Conservation (phyloP, 92 coral and sea anemone genomes). For the Pocillopora grandis region DNA sequence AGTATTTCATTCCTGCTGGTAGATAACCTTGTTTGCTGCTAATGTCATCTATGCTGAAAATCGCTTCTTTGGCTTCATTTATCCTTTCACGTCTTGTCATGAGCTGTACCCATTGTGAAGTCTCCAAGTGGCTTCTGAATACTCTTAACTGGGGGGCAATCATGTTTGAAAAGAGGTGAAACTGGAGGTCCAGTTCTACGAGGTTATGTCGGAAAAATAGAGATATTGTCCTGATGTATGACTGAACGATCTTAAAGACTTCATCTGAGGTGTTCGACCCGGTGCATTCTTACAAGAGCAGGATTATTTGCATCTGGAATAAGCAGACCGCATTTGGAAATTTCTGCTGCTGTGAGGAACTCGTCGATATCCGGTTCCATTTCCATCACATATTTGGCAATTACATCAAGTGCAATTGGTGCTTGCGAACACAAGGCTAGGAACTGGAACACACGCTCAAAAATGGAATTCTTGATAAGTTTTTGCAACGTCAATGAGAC, state of each 20-base stretch:
- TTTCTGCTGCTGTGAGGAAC: slow-evolving; percentile 10
- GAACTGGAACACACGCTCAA: not conserved
- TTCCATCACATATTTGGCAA: slow-evolving; percentile 15
- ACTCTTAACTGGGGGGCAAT: slow-evolving; percentile 12
- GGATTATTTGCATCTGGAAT: not conserved
- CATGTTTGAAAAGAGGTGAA: slow-evolving; percentile 15
- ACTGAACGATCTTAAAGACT: not conserved
- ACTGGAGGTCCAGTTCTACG: slow-evolving; percentile 2
- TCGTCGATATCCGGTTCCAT: slow-evolving; percentile 12
- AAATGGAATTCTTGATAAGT: not conserved
- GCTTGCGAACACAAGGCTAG: slow-evolving; percentile 14
- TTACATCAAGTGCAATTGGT: slow-evolving; percentile 15
- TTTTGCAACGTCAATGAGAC: not conserved
- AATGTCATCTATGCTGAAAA: slow-evolving; percentile 1
- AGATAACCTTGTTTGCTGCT: not conserved
- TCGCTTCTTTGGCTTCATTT: not conserved
- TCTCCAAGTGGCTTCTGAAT: not conserved
- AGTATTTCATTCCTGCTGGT: not conserved
- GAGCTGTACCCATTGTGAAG: not conserved
- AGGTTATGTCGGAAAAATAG: not conserved
- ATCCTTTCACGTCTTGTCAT: not conserved
- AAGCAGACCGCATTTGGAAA: slow-evolving; percentile 21
- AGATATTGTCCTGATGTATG: slow-evolving; percentile 10
- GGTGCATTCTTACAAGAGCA: slow-evolving; percentile 5
- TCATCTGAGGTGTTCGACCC: not conserved